Evolutionary conservation across 2,888 invertebrate species (phyloP).

Genomic region (Brachypterus glaber): DNA sequence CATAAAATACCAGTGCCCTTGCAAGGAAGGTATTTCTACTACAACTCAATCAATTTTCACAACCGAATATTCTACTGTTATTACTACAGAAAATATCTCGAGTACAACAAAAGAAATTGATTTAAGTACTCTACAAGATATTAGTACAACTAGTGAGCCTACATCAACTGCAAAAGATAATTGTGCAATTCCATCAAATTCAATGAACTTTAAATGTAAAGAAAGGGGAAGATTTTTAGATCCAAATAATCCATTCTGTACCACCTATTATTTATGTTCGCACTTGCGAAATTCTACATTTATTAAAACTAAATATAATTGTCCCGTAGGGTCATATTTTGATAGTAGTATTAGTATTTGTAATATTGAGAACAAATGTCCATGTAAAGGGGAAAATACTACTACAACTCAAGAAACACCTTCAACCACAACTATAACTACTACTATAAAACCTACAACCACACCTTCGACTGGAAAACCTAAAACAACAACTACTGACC

Average conservation of each 20-base stretch:
- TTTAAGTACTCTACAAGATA: background rate
- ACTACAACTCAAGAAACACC: slow-evolving; percentile 5
- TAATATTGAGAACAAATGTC: background rate
- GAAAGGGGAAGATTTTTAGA: background rate
- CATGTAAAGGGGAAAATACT: background rate
- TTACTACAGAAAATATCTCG: background rate
- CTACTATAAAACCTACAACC: too few species aligned
- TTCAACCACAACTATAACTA: too few species aligned
- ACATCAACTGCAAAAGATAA: background rate
- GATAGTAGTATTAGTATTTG: background rate
- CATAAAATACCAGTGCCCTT: background rate
- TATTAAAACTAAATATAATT: background rate
- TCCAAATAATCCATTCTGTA: slow-evolving; percentile 2
- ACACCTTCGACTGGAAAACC: too few species aligned
- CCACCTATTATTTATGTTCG: slow-evolving; percentile 5
- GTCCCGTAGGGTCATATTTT: background rate
- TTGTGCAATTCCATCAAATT: background rate
- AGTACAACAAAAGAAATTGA: background rate
- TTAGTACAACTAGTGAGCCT: background rate
- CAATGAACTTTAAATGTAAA: background rate
- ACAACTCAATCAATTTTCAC: background rate
- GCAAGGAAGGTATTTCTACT: background rate
- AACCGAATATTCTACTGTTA: background rate
- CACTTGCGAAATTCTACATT: slow-evolving; percentile 1
- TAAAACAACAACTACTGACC: too few species aligned